Percentiles rank a stretch among this genome's conserved stretches.
phyloP scores from a whole-genome alignment of 30 jellyfish, hydroid and myxozoan species.

The Hydractinia symbiolongicarpus region DNA sequence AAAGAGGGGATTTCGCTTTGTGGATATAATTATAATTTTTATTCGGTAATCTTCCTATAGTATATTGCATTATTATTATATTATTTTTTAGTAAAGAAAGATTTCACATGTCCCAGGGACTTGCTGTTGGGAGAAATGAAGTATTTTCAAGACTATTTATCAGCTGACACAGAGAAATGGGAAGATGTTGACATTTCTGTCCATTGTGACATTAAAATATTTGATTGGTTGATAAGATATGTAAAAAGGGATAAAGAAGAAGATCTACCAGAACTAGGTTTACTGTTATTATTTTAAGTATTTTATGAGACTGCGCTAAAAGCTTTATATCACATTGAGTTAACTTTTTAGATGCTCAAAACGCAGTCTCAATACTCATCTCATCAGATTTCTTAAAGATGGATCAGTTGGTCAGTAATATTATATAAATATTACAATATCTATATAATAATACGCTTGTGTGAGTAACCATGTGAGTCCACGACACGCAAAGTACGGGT shows the following conservation, averaged over 20 bases:
- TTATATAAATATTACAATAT: not conserved
- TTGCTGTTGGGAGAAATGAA: slow-evolving; percentile 71
- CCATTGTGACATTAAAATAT: slow-evolving; percentile 88
- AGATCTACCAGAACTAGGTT: slow-evolving; percentile 10
- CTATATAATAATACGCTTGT: too few species aligned
- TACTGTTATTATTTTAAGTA: too few species aligned
- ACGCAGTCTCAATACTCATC: slow-evolving; percentile 71
- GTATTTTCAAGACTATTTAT: slow-evolving; percentile 77
- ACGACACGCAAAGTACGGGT: too few species aligned
- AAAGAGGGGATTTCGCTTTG: too few species aligned
- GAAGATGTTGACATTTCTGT: slow-evolving; percentile 94
- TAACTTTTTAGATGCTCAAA: slow-evolving; percentile 47
- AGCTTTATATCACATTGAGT: too few species aligned
- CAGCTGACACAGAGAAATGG: slow-evolving; percentile 71
- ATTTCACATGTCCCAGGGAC: slow-evolving; percentile 73
- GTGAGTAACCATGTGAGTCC: too few species aligned
- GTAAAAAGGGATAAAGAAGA: slow-evolving; percentile 48
- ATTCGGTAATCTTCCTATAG: too few species aligned
- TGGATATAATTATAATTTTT: too few species aligned
- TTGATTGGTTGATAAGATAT: slow-evolving; percentile 88
- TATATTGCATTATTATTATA: too few species aligned
- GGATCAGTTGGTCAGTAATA: slow-evolving; percentile 68
- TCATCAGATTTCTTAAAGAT: slow-evolving; percentile 88
- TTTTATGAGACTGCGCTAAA: too few species aligned
- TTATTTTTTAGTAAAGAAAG: slow-evolving; percentile 70